Base-by-base conservation (phyloP, 2,888 invertebrate species). In the Apodemia zela region DNA sequence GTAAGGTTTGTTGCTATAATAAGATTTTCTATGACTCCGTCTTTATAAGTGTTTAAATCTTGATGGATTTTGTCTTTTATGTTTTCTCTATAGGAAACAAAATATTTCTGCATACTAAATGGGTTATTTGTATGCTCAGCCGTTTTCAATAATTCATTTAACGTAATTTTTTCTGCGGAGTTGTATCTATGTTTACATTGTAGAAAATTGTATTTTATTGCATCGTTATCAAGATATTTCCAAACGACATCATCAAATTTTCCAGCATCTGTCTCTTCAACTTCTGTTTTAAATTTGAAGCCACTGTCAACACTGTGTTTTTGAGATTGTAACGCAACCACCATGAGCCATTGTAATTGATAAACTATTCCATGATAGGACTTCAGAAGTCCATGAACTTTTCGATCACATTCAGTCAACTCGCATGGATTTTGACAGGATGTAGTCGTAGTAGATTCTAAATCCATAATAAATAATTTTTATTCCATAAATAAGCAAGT, bases 211-310 rank as follows among this genome's bases (percentile, higher is more conserved):
- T 58, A 62, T 45, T 58, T 62, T 2, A 25, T 29, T n/a, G 45
- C 18, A 15, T 47, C 8, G 8, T 10, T 29, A 58, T 42, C 35
- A 54, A 54, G 57, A 54, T 58, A 62, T n/a, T 62, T 18, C 62
- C 62, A 62, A 42, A 62, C 62, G 13, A 62, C 62, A 45, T 62
- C 62, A 58, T 62, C 62, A 33, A 62, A 62, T 47, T 62, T 62
- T 29, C 62, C 62, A 10, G 62, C 57, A 47, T 62, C 62, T 13
- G 25, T 7, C 17, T 62, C 57, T 18, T 58, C 62, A 11, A 58
- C 62, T 62, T 62, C 62, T 58, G 62, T 62, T 47, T 18, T 62
- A 17, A 62, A 62, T 42, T 29, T 45, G 42, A 62, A 62, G 42
- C 62, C 58, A 59, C 25, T 42, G 0, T 45, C 58, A 45, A 15